These are phyloP conservation scores for Cromileptes altivelis DNA, from an alignment of 2,113 vertebrate genomes.

Conservation along the genomic window DNA sequence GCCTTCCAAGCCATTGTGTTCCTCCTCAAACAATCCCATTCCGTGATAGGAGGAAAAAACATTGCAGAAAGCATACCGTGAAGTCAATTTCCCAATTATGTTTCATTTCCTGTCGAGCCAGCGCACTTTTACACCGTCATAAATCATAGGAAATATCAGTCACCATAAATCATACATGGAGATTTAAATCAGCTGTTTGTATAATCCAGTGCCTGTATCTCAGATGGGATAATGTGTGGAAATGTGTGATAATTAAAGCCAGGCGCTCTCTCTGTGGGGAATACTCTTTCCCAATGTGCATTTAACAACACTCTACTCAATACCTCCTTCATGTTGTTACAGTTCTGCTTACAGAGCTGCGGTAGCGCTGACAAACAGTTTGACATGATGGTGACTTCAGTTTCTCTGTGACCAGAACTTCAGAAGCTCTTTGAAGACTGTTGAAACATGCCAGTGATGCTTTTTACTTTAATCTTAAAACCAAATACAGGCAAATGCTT, in stretches of 20 bases:
- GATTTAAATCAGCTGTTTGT: slow-evolving; percentile 75
- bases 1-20: slow-evolving; percentile 21
- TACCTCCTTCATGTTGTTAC: neutral
- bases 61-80: slow-evolving; percentile 35
- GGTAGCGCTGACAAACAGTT: slow-evolving; percentile 21
- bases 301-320: slow-evolving; percentile 12
- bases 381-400: neutral
- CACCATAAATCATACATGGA: slow-evolving; percentile 69
- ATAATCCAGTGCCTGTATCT: slow-evolving; percentile 58
- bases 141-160: slow-evolving; percentile 75
- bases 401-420: neutral
- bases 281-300: slow-evolving; percentile 48
- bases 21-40: slow-evolving; percentile 35
- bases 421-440: neutral
- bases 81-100: slow-evolving; percentile 72
- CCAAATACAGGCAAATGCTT: neutral
- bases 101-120: slow-evolving; percentile 70
- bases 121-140: slow-evolving; percentile 53
- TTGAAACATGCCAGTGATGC: neutral
- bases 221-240: slow-evolving; percentile 71
- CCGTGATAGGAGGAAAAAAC: slow-evolving; percentile 30
- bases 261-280: slow-evolving; percentile 59
- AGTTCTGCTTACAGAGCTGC: neutral
- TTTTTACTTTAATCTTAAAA: neutral
- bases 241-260: slow-evolving; percentile 77